These are phyloP conservation scores for Casuarius casuarius DNA, from an alignment of 2,113 vertebrate genomes.

Conservation along the genomic window DNA sequence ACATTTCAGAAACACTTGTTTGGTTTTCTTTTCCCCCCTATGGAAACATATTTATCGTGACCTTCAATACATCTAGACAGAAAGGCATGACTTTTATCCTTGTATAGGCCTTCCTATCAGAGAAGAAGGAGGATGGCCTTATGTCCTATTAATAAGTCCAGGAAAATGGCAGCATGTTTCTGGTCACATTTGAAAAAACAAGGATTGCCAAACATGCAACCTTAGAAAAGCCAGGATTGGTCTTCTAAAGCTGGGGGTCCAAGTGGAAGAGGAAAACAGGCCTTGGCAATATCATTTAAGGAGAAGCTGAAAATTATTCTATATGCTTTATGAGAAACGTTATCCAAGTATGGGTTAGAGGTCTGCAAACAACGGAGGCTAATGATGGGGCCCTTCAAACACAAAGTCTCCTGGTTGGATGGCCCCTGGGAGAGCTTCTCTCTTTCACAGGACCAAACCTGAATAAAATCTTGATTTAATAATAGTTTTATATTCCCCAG, in stretches of 20 bases:
- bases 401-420: background rate
- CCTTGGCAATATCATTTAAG: background rate
- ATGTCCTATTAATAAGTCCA: background rate
- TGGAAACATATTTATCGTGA: background rate
- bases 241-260: background rate
- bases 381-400: background rate
- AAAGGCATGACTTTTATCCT: background rate
- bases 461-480: background rate
- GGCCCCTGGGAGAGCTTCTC: background rate
- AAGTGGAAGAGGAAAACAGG: background rate
- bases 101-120: background rate
- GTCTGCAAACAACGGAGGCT: background rate
- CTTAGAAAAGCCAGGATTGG: background rate
- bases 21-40: background rate
- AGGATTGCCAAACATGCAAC: background rate
- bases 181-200: background rate
- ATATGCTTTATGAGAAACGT: background rate
- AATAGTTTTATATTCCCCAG: background rate
- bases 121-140: background rate
- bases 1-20: background rate
- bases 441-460: background rate
- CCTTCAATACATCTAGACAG: background rate
- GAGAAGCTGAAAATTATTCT: background rate
- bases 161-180: slow-evolving; percentile 33
- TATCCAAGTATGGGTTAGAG: background rate